Base-by-base conservation (phyloP, 2,888 invertebrate species). In the Cotesia congregata region DNA sequence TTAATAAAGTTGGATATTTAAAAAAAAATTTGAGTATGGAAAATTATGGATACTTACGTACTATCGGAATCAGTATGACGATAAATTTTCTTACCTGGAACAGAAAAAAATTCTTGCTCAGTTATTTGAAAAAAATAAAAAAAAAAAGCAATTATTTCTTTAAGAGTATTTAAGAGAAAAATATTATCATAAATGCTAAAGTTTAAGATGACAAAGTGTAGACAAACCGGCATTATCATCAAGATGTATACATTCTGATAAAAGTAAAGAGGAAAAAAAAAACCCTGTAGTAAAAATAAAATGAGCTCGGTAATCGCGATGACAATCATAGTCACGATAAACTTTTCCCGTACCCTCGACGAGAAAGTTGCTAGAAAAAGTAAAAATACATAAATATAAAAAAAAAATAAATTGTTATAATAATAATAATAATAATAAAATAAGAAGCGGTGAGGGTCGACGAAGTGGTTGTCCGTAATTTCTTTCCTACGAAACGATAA, bases 21-120 rank as follows among this genome's bases (percentile, higher is more conserved):
- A 30, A 4, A 30, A 30, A 30, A 30, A 30, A 30, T 30, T 30
- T 30, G 0, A 30, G 30, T 30, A 30, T 30, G 3, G 30, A 30
- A 30, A 30, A 30, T 30, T 30, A 30, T 30, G 30, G 30, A 30
- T 30, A 61, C 9, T 61, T 62, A 3, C 38, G 15, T 40, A 60
- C 20, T 7, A 39, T 71, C 30, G 30, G 30, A 30, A 30, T 30
- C 3, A 30, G 38, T 71, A 72, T 30, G 30, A 30, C 30, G 30
- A 50, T 50, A 12, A 50, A 50, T 9, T 69, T 64, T 40, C 80
- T 81, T 81, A 81, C 81, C 80, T 81, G 75, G 41, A 80, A 81
- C 81, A 78, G 9, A 78, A 59, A 69, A 12, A 20, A 38, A 71
- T 70, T 30, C 7, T 50, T 9, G 50, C 50, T 50, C 50, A 50